Evolutionary conservation across 2,797 vertebrate species (phyloP).

Genomic region (Tachyglossus aculeatus): DNA sequence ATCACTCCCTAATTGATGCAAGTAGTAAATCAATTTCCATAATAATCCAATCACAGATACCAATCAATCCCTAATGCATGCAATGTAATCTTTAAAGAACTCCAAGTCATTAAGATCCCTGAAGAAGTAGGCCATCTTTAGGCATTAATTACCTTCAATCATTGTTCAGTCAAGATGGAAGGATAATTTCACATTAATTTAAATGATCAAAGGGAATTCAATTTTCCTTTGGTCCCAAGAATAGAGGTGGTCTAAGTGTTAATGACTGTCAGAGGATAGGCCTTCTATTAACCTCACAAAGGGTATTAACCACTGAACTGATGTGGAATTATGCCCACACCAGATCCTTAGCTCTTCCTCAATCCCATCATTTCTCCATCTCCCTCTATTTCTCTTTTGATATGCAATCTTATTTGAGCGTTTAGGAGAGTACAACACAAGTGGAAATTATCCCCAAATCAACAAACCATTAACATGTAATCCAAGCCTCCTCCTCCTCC

Average conservation of each 20-base stretch:
- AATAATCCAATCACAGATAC: background rate
- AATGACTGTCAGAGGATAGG: slow-evolving; percentile 23
- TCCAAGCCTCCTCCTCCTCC: too few relatives aligned
- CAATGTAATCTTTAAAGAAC: slow-evolving; percentile 4
- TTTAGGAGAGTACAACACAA: too few relatives aligned
- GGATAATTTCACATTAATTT: slow-evolving; percentile 49
- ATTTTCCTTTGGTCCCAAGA: slow-evolving; percentile 42
- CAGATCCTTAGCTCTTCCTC: too few relatives aligned
- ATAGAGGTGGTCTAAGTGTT: slow-evolving; percentile 50
- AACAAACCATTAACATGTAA: too few relatives aligned
- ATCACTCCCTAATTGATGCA: background rate
- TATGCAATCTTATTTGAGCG: too few relatives aligned
- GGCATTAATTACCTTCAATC: slow-evolving; percentile 61
- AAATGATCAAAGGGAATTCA: slow-evolving; percentile 54
- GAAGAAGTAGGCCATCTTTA: slow-evolving; percentile 17
- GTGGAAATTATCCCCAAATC: too few relatives aligned
- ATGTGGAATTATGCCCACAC: too few relatives aligned
- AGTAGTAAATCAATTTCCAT: background rate
- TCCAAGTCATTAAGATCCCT: slow-evolving; percentile 34
- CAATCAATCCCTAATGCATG: slow-evolving; percentile 35
- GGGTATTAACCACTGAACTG: background rate
- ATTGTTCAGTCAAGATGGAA: slow-evolving; percentile 43
- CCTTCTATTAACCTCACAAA: slow-evolving; percentile 22
- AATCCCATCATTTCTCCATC: too few relatives aligned
- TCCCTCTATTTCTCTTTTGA: too few relatives aligned